phyloP scores from a whole-genome alignment of 2,113 vertebrate species.

The Chaenocephalus aceratus region DNA sequence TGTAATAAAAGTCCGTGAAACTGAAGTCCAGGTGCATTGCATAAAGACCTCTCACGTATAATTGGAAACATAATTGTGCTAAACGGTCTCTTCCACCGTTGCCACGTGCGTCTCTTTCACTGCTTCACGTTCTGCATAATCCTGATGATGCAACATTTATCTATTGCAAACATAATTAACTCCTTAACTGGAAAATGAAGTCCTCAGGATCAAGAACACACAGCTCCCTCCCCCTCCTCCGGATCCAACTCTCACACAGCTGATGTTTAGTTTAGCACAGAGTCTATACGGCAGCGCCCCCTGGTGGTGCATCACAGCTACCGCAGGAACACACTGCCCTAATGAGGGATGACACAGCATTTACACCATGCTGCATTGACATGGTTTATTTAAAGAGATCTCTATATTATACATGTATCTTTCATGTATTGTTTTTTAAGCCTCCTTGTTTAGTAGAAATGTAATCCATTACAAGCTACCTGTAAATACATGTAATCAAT shows the following conservation, averaged over 20 bases:
- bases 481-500: no score
- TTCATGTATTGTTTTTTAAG: no score
- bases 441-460: no score
- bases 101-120: neutral
- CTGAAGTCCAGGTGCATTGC: neutral
- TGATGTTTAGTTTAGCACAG: neutral
- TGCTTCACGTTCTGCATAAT: constrained; percentile 24
- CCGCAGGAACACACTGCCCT: neutral
- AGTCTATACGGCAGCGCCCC: constrained; percentile 36
- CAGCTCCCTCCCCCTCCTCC: neutral
- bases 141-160: constrained; percentile 36
- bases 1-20: neutral
- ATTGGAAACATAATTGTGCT: neutral
- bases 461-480: no score
- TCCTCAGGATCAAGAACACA: constrained; percentile 29
- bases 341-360: no score
- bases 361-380: no score
- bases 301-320: constrained; percentile 12
- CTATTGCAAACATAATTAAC: constrained; percentile 25
- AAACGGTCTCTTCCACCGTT: neutral
- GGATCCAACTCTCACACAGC: neutral
- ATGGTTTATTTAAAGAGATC: no score
- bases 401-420: no score
- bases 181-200: constrained; percentile 43
- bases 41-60: neutral